These are phyloP conservation scores for Eriocheir sinensis DNA, from an alignment of 1,140 invertebrate genomes.

Conservation along the genomic window DNA sequence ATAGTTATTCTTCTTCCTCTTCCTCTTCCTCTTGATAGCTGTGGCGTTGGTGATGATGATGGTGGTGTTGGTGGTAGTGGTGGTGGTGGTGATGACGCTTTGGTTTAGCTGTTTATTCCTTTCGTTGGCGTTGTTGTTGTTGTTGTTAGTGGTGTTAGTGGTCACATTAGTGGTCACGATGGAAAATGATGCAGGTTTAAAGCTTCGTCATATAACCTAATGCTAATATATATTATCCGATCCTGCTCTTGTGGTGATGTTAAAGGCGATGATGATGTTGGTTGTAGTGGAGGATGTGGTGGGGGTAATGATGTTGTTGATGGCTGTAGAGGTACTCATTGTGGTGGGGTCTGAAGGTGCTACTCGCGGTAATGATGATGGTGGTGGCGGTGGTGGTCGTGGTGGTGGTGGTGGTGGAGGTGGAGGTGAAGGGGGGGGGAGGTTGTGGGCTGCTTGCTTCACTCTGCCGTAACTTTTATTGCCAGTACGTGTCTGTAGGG, in stretches of 20 bases:
- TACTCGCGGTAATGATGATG: not conserved
- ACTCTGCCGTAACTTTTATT: conserved; percentile 2
- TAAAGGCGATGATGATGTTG: too few species aligned
- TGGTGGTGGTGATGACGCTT: not conserved
- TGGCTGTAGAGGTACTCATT: not conserved
- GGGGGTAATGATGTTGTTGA: not conserved
- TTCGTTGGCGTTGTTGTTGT: not conserved
- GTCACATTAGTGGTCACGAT: not conserved
- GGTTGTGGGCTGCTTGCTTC: not conserved
- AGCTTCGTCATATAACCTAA: too few species aligned
- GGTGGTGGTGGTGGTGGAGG: not conserved
- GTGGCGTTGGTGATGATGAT: too few species aligned
- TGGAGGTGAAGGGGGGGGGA: not conserved
- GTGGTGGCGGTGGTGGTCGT: not conserved
- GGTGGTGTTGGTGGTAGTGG: too few species aligned
- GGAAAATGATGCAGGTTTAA: too few species aligned
- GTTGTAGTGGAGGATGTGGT: not conserved
- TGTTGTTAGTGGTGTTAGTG: not conserved
- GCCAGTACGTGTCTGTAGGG: not conserved
- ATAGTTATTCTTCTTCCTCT: too few species aligned
- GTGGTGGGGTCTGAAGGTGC: not conserved
- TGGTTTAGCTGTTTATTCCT: not conserved
- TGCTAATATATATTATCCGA: too few species aligned
- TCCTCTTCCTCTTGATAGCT: conserved; percentile 8
- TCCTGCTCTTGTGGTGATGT: too few species aligned